Conservation (phyloP, 2,113 vertebrate genomes). For the Cynopterus brachyotis region DNA sequence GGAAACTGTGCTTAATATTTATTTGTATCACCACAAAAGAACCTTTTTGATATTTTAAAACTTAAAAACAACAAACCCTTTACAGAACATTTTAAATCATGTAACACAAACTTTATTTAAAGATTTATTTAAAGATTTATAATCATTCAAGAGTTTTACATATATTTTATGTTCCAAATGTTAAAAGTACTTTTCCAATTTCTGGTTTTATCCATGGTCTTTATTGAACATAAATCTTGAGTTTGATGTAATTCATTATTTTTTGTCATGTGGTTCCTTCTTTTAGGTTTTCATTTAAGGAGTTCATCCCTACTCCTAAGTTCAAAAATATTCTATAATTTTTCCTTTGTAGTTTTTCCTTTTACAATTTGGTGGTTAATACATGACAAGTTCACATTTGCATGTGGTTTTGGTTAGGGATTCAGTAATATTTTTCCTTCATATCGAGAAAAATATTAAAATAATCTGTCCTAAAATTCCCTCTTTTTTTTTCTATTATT, state of each 20-base stretch:
- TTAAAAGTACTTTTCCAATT: neutral
- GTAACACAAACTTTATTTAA: neutral
- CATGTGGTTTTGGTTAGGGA: neutral
- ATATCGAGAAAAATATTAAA: too few species aligned
- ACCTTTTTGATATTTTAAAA: neutral
- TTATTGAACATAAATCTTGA: neutral
- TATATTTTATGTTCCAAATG: neutral
- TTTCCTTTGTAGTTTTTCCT: neutral
- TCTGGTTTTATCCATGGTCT: neutral
- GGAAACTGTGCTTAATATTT: neutral
- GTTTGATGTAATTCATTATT: neutral
- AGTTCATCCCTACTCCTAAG: neutral
- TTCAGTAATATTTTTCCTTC: too few species aligned
- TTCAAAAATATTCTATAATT: neutral
- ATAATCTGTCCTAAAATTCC: too few species aligned
- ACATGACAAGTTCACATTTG: neutral
- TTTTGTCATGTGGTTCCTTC: neutral
- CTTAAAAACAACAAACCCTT: neutral
- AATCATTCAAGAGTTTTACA: neutral
- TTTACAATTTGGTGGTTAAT: neutral
- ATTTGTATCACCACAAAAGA: neutral
- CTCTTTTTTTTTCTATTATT: too few species aligned
- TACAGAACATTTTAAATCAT: neutral
- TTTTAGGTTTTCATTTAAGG: neutral
- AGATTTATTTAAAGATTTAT: neutral